Evolutionary conservation across 1,140 invertebrate genomes (phyloP), one percentile per base, ranked within the genome.

Genomic region (Trypoxylus dichotomus): DNA sequence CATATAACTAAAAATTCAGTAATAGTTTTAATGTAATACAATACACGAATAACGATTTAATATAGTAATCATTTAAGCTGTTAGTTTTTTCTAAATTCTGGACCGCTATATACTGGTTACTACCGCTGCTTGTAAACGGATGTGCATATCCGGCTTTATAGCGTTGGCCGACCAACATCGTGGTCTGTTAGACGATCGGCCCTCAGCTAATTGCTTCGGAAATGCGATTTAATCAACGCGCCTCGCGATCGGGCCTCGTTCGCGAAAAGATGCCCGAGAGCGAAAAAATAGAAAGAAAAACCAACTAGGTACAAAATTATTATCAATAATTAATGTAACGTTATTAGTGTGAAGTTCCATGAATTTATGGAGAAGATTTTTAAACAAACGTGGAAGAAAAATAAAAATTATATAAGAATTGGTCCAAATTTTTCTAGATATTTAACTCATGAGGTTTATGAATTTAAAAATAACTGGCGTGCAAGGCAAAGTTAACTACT

Each of bases 91-190:
- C 15, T n/a, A 19, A 54, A 54, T 54, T 54, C 47, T 19, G 13
- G 19, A 54, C 15, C 47, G 47, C 47, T 19, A 19, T 54, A 6
- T 19, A 19, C 47, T 54, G 47, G 19, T 54, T 54, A n/a, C 19
- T n/a, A 54, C 47, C 47, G 7, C 47, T 54, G 19, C 1, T 6
- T 54, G 15, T 54, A 54, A 54, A 54, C 47, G 47, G 47, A 54
- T 54, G 47, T 54, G 47, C 47, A 54, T 54, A 54, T 54, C 47
- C 47, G 47, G 47, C 47, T 54, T n/a, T 54, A 19, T 54, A 54
- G 15, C 47, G 47, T 54, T 54, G 47, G 47, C 7, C 15, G 15
- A 54, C 19, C 47, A 15, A 54, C 19, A 54, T 54, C 15, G 15
- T 19, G 47, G 47, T 54, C 47, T 19, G 47, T 54, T 54, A 15